Conservation (phyloP, 2,113 vertebrate genomes). For the Verasper variegatus region DNA sequence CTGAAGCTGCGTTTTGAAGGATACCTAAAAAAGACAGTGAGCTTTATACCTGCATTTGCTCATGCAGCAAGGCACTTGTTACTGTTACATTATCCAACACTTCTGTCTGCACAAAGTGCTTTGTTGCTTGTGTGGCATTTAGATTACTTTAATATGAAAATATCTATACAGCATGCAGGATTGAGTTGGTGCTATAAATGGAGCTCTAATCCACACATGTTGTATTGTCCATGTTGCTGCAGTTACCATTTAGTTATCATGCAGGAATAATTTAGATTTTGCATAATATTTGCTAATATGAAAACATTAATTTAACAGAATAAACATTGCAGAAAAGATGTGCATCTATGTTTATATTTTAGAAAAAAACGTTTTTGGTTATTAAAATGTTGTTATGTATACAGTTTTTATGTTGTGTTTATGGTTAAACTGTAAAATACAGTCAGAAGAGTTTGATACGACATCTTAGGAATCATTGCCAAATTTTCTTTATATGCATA, state of each 20-base stretch:
- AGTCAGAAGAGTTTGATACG: too few species aligned
- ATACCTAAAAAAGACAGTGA: background rate
- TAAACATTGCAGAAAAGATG: background rate
- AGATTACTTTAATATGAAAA: constrained; percentile 8
- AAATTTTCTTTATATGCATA: background rate
- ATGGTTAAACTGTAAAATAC: too few species aligned
- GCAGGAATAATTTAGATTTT: background rate
- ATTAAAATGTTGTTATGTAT: too few species aligned
- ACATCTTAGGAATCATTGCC: too few species aligned
- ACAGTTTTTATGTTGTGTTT: too few species aligned
- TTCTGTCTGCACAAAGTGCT: too few species aligned
- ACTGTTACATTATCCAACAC: background rate
- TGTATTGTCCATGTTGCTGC: background rate
- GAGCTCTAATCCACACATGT: background rate
- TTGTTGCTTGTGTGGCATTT: background rate
- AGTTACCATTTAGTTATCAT: background rate
- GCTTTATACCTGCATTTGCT: background rate
- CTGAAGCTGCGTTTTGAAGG: background rate
- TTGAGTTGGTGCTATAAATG: background rate
- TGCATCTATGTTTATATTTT: background rate
- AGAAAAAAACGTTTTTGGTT: too few species aligned
- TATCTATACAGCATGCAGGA: background rate
- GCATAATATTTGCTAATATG: background rate
- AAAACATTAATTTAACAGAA: background rate
- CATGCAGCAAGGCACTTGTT: background rate